Conservation (phyloP, 2,797 vertebrate genomes). For the Chromis chromis region DNA sequence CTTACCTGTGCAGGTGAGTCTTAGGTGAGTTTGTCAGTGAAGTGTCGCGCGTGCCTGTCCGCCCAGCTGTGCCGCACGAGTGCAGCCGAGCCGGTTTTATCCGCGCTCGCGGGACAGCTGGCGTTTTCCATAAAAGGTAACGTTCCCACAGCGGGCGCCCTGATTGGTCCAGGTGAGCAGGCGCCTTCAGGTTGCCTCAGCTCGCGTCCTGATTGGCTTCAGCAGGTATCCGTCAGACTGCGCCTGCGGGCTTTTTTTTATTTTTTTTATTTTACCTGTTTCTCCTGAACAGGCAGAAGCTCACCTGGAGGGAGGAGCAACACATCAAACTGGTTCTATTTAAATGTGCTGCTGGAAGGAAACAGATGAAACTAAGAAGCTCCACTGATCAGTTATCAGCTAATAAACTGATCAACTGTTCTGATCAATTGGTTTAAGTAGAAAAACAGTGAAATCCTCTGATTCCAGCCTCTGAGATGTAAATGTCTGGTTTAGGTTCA, state of each 20-base stretch:
- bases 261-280: rapidly evolving
- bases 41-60: not conserved
- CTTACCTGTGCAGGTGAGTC: not conserved
- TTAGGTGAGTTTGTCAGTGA: not conserved
- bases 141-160: constrained; percentile 3
- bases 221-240: constrained; percentile 33
- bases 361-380: too few species aligned
- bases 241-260: rapidly evolving
- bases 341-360: too few species aligned
- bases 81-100: not conserved
- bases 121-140: constrained; percentile 21
- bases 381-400: too few species aligned
- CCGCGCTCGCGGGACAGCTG: not conserved
- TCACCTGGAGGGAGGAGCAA: too few species aligned
- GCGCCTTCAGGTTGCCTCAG: not conserved
- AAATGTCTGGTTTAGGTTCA: too few species aligned
- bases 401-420: too few species aligned
- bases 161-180: constrained; percentile 42
- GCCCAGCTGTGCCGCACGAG: not conserved
- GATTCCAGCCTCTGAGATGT: too few species aligned
- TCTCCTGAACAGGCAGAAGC: too few species aligned
- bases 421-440: too few species aligned
- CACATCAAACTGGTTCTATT: too few species aligned
- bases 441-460: too few species aligned
- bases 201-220: constrained; percentile 32